Evolutionary conservation across 2,888 invertebrate species (phyloP).

Genomic region (Drosophila paranaensis): DNA sequence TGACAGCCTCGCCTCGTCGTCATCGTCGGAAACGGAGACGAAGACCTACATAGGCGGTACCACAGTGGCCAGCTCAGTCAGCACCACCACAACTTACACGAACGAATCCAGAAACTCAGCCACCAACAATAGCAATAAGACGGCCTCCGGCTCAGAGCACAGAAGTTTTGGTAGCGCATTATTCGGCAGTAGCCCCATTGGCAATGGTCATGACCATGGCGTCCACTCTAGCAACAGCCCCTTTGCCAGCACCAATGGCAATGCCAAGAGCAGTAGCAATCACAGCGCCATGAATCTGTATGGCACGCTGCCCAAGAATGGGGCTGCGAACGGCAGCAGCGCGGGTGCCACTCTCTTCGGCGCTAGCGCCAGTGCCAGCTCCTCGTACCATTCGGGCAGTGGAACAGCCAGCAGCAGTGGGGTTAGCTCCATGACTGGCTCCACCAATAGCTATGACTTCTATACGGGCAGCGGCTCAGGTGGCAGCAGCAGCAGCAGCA

Average conservation of each 20-base stretch:
- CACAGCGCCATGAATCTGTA: slow-evolving; percentile 83
- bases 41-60: slow-evolving; percentile 71
- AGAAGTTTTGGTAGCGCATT: slow-evolving; percentile 76
- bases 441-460: slow-evolving; percentile 84
- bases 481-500: slow-evolving; percentile 55
- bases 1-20: slow-evolving; percentile 81
- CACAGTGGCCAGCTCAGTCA: slow-evolving; percentile 65
- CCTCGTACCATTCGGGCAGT: slow-evolving; percentile 72
- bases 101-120: slow-evolving; percentile 82
- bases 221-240: slow-evolving; percentile 65
- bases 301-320: slow-evolving; percentile 84
- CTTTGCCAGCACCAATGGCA: slow-evolving; percentile 75
- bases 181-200: slow-evolving; percentile 72
- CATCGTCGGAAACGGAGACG: slow-evolving; percentile 73
- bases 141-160: slow-evolving; percentile 81
- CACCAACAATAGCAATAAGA: slow-evolving; percentile 77
- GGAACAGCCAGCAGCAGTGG: slow-evolving; percentile 84
- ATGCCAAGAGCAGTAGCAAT: slow-evolving; percentile 64
- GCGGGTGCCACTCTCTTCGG: slow-evolving; percentile 47
- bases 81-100: slow-evolving; percentile 76
- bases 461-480: slow-evolving; percentile 77
- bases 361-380: slow-evolving; percentile 60
- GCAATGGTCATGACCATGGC: slow-evolving; percentile 61
- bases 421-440: slow-evolving; percentile 84
- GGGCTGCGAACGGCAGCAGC: slow-evolving; percentile 58